phyloP scores from a whole-genome alignment of 2,113 vertebrate genomes.

The Menidia beryllina region DNA sequence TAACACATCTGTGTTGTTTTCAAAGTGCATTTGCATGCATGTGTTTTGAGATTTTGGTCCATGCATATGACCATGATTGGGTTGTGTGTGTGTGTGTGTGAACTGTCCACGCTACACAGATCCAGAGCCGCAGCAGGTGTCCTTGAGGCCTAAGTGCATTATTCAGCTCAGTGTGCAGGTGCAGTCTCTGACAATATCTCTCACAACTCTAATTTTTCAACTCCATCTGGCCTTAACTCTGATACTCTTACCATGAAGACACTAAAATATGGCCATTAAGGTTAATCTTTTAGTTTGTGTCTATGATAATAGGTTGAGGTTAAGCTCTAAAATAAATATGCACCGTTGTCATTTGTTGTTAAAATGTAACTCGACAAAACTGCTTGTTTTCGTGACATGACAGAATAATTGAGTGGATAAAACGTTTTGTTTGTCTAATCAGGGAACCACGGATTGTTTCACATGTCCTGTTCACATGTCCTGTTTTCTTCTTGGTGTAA shows the following conservation, averaged over 20 bases:
- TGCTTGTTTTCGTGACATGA: too few relatives aligned
- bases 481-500: too few relatives aligned
- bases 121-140: constrained; percentile 76
- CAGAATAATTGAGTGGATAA: too few relatives aligned
- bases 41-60: too few relatives aligned
- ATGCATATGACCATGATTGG: background rate
- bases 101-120: constrained; percentile 47
- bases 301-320: background rate
- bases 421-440: too few relatives aligned
- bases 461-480: too few relatives aligned
- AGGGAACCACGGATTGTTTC: too few relatives aligned
- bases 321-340: too few relatives aligned
- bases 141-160: constrained; percentile 74
- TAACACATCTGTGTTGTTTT: constrained; percentile 9
- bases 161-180: constrained; percentile 71
- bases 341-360: too few relatives aligned
- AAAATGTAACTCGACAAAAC: too few relatives aligned
- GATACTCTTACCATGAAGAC: constrained; percentile 37
- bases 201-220: constrained; percentile 64
- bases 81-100: constrained; percentile 28
- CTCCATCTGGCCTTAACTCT: constrained; percentile 57
- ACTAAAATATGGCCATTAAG: constrained; percentile 37
- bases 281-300: background rate
- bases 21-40: background rate
- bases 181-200: constrained; percentile 67